Conservation (phyloP, 2,797 vertebrate species). For the Cyprinodon diabolis region DNA sequence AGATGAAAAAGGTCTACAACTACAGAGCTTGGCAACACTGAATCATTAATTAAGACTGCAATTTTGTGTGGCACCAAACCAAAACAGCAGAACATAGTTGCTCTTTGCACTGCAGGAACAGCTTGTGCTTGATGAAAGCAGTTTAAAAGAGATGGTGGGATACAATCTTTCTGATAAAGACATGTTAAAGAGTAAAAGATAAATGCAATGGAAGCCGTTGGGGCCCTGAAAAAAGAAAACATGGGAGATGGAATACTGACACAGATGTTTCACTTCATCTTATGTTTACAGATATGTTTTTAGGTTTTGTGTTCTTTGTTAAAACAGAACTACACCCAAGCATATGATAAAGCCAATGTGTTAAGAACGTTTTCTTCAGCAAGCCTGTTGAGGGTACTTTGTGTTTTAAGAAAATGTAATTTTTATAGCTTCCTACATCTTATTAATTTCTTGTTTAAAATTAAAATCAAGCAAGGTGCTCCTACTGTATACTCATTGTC, state of each 20-base stretch:
- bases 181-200: not conserved
- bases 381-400: not conserved
- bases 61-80: not conserved
- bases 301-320: not conserved
- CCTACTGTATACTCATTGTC: not conserved
- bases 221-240: not conserved
- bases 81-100: not conserved
- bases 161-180: not conserved
- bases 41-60: not conserved
- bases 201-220: not conserved
- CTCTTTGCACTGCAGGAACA: not conserved
- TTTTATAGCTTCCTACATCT: not conserved
- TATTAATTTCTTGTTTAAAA: too few relatives aligned
- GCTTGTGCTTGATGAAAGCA: not conserved
- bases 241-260: not conserved
- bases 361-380: not conserved
- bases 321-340: not conserved
- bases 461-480: not conserved
- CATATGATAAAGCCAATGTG: not conserved
- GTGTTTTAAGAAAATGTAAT: not conserved
- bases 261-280: not conserved
- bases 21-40: not conserved
- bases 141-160: too few relatives aligned
- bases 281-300: not conserved
- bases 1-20: not conserved